Base-by-base conservation (phyloP, 2,113 vertebrate species). In the Smithornis capensis region DNA sequence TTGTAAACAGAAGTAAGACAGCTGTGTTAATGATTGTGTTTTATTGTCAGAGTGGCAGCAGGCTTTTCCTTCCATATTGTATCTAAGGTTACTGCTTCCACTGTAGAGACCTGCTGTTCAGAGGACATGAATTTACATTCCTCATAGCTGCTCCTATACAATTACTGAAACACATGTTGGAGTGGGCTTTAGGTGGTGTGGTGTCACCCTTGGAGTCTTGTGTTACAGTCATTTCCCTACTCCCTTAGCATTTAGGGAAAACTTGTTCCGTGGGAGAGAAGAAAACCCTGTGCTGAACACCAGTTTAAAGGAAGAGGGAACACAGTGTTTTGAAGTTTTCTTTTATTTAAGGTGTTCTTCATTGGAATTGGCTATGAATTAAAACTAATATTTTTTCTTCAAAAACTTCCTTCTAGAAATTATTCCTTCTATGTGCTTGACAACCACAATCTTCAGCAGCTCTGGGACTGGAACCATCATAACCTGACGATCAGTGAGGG, bases 401-500 rank as follows among this genome's bases (percentile, higher is more conserved):
- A 86, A 95, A 94, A 83, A 49, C 89, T 45, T 83, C 44, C 49
- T 83, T 38, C 44, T 89, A 99, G 99, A 94, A 98, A 98, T 95
- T 99, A 99, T 18, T 98, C 99, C 11, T 99, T 99, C 98, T 99
- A 98, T 0, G 99, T 98, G 59, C 97, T 99, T 44, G 98, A 99
- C 97, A 99, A 99, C 98, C 99, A 99, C 96, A 98, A 99, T 96
- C 95, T 99, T 73, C 99, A 99, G 97, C 98, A 98, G 76, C 97
- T 99, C 28, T 99, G 99, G 99, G 99, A 99, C 97, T 99, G 99
- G 99, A 98, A 95, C 92, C 98, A 99, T 83, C 99, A 99, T 96
- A 99, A 99, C 96, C 96, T 99, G 97, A 99, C 99, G 10, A 98
- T 99, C 97, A 98, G 96, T n/a, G 95, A 97, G 0, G 99, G 99